Conservation (phyloP, 2,113 vertebrate genomes). For the Triplophysa rosa region DNA sequence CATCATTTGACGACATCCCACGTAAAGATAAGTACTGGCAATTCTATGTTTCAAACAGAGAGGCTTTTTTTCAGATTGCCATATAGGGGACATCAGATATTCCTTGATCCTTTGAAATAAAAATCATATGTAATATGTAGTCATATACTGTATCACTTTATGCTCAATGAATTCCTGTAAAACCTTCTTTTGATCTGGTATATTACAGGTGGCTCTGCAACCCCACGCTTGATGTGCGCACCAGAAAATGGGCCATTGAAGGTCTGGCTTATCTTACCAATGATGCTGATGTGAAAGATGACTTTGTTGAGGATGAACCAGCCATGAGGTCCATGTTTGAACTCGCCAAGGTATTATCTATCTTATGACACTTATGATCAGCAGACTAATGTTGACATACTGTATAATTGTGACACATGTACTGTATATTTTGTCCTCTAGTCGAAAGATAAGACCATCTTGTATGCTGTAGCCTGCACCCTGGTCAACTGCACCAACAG, state of each 20-base stretch:
- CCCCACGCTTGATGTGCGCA: slow-evolving; percentile 82
- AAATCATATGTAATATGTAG: too few species aligned
- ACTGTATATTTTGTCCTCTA: slow-evolving; percentile 58
- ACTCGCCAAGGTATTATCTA: slow-evolving; percentile 81
- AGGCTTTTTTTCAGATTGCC: too few species aligned
- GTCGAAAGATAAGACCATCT: slow-evolving; percentile 91
- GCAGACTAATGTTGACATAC: too few species aligned
- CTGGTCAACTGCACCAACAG: slow-evolving; percentile 95
- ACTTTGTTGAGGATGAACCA: slow-evolving; percentile 91
- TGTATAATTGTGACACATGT: too few species aligned
- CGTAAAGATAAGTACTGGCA: too few species aligned
- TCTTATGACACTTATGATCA: too few species aligned
- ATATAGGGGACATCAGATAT: too few species aligned
- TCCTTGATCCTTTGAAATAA: too few species aligned
- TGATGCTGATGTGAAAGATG: slow-evolving; percentile 97
- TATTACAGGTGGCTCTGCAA: slow-evolving; percentile 90
- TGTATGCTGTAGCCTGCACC: slow-evolving; percentile 89
- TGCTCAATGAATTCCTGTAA: too few species aligned
- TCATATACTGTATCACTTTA: too few species aligned
- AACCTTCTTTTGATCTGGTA: neutral
- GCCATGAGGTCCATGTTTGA: slow-evolving; percentile 97
- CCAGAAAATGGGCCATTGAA: slow-evolving; percentile 93
- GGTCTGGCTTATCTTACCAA: slow-evolving; percentile 93
- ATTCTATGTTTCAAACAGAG: too few species aligned
- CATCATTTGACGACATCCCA: too few species aligned